Percentiles rank a stretch among this genome's conserved stretches.
These are phyloP conservation scores for Junonia oenone DNA, from an alignment of 2,888 invertebrate species.

Conservation along the genomic window DNA sequence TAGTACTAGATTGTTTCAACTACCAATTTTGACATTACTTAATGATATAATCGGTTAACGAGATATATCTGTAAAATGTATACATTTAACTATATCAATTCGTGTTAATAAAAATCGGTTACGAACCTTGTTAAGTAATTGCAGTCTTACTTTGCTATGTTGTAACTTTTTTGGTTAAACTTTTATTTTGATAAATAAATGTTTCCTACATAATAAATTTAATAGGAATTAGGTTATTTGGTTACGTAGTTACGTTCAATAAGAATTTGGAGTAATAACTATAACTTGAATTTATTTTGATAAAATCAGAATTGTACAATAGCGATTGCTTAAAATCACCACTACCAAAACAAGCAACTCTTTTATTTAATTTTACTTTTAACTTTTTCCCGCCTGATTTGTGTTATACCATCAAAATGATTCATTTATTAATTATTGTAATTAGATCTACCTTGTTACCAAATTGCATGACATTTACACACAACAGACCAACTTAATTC, in stretches of 20 bases:
- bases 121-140: neutral
- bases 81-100: neutral
- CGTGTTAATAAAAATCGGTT: neutral
- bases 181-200: neutral
- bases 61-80: neutral
- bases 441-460: too few relatives aligned
- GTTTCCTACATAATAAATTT: neutral
- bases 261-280: too few relatives aligned
- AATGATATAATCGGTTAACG: neutral
- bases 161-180: neutral
- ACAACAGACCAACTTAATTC: neutral
- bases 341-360: too few relatives aligned
- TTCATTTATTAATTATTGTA: too few relatives aligned
- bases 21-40: slow-evolving; percentile 1
- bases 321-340: too few relatives aligned
- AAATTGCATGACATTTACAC: neutral
- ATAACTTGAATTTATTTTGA: too few relatives aligned
- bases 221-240: neutral
- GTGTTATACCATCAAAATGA: too few relatives aligned
- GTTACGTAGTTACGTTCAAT: neutral
- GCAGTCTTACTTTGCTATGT: neutral
- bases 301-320: too few relatives aligned
- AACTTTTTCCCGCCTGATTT: too few relatives aligned
- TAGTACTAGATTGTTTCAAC: slow-evolving; percentile 1
- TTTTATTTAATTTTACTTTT: too few relatives aligned